Percentiles rank a stretch among this genome's conserved stretches.
Conservation (phyloP, 2,888 invertebrate genomes). For the Blastobasis adustella region DNA sequence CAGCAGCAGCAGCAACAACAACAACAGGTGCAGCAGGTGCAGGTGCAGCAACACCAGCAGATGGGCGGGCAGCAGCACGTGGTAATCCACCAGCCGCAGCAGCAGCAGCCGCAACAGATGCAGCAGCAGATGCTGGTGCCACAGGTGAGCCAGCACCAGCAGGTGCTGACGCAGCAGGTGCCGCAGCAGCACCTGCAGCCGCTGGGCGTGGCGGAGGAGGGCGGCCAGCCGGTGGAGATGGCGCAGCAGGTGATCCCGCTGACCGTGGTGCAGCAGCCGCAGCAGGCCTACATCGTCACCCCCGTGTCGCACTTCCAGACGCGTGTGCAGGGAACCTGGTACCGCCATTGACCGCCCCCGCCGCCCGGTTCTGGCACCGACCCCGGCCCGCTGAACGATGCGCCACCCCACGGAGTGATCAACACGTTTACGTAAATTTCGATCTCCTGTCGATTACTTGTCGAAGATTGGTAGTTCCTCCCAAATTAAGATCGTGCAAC, state of each 20-base stretch:
- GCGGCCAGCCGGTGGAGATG: constrained; percentile 74
- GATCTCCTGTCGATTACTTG: constrained; percentile 32
- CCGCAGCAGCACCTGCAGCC: constrained; percentile 65
- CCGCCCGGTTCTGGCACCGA: constrained; percentile 1
- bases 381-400: constrained; percentile 17
- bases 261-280: constrained; percentile 77
- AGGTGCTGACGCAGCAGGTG: constrained; percentile 64
- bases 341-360: constrained; percentile 58
- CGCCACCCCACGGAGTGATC: constrained; percentile 12
- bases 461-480: constrained; percentile 27
- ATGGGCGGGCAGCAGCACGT: constrained; percentile 60
- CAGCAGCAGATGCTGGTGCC: constrained; percentile 69
- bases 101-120: constrained; percentile 48
- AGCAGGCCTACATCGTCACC: constrained; percentile 78
- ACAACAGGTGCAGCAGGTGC: constrained; percentile 58
- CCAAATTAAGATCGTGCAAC: constrained; percentile 32
- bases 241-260: constrained; percentile 79
- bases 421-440: constrained; percentile 33
- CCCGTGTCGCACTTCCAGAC: constrained; percentile 79
- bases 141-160: constrained; percentile 69
- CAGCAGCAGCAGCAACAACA: constrained; percentile 58
- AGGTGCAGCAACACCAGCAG: constrained; percentile 61
- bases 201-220: constrained; percentile 64
- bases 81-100: constrained; percentile 57
- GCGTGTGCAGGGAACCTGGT: constrained; percentile 76